A percentile compares a stretch with the other conserved stretches of the same genome.
Conservation (phyloP, 1,140 invertebrate species). For the Chironomus striatipennis region DNA sequence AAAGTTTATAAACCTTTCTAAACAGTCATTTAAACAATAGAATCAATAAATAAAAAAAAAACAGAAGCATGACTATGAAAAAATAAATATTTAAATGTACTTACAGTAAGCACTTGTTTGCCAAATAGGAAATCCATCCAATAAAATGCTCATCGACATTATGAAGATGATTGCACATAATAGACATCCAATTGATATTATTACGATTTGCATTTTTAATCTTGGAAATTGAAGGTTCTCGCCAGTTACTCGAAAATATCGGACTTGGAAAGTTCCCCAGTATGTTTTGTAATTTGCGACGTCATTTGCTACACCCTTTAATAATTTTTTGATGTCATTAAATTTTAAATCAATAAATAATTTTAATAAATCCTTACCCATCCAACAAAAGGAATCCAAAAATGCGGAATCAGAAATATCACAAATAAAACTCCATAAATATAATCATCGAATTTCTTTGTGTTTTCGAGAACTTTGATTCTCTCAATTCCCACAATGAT, state of each 20-base stretch:
- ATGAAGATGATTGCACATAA: conserved; percentile 48
- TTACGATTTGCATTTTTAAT: conserved; percentile 46
- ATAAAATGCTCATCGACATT: conserved; percentile 44
- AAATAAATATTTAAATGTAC: background rate
- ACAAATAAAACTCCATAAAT: conserved; percentile 53
- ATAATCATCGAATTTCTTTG: conserved; percentile 51
- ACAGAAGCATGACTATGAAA: no score
- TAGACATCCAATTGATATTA: conserved; percentile 49
- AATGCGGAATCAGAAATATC: conserved; percentile 51
- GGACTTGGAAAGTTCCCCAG: conserved; percentile 48
- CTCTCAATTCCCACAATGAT: conserved; percentile 48
- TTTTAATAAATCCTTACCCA: no score
- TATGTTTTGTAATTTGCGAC: conserved; percentile 54
- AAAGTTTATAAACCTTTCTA: background rate
- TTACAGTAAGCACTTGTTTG: conserved; percentile 49
- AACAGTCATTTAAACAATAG: background rate
- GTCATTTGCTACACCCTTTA: conserved; percentile 45
- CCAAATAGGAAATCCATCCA: conserved; percentile 47
- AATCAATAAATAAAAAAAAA: background rate
- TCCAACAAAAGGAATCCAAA: conserved; percentile 54
- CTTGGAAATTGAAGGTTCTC: conserved; percentile 48
- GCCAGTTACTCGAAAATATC: conserved; percentile 46
- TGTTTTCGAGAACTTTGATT: conserved; percentile 45
- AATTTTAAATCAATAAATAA: no score
- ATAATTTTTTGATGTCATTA: background rate